phyloP scores from a whole-genome alignment of 2,113 vertebrate genomes.

The Limanda limanda region DNA sequence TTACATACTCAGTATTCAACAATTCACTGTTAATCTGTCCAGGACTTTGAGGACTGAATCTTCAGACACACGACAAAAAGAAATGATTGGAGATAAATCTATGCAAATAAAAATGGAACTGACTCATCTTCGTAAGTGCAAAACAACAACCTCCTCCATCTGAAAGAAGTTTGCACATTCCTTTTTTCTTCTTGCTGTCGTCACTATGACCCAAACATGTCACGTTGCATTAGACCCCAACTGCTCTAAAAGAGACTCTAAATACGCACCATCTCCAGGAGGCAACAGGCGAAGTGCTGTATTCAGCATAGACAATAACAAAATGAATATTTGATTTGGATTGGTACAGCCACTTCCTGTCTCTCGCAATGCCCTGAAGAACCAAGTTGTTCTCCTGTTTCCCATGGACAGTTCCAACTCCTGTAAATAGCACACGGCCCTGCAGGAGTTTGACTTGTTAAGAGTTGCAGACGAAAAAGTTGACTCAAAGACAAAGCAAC shows the following conservation, averaged over 20 bases:
- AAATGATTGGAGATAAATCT: neutral
- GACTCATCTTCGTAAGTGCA: slow-evolving; percentile 1
- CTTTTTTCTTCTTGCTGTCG: slow-evolving; percentile 9
- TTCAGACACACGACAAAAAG: neutral
- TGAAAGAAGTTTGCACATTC: slow-evolving; percentile 1
- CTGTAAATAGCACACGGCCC: slow-evolving; percentile 44
- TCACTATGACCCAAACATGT: slow-evolving; percentile 67
- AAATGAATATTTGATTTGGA: slow-evolving; percentile 78
- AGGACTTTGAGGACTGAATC: neutral
- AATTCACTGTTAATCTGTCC: neutral
- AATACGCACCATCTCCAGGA: slow-evolving; percentile 41
- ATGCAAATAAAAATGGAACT: slow-evolving; percentile 1
- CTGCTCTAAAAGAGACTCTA: slow-evolving; percentile 47
- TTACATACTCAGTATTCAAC: neutral
- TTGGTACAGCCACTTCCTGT: slow-evolving; percentile 58
- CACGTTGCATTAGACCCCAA: slow-evolving; percentile 51
- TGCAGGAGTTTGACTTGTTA: slow-evolving; percentile 25
- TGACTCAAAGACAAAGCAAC: slow-evolving; percentile 33
- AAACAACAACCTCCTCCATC: neutral
- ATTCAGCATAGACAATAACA: slow-evolving; percentile 66
- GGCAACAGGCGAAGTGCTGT: slow-evolving; percentile 52
- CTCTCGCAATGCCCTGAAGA: slow-evolving; percentile 51
- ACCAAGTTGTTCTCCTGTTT: slow-evolving; percentile 60
- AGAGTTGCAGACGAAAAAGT: slow-evolving; percentile 31
- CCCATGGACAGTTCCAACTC: slow-evolving; percentile 25